phyloP scores from a whole-genome alignment of 2,113 vertebrate species.

The Romanogobio albipinnatus region DNA sequence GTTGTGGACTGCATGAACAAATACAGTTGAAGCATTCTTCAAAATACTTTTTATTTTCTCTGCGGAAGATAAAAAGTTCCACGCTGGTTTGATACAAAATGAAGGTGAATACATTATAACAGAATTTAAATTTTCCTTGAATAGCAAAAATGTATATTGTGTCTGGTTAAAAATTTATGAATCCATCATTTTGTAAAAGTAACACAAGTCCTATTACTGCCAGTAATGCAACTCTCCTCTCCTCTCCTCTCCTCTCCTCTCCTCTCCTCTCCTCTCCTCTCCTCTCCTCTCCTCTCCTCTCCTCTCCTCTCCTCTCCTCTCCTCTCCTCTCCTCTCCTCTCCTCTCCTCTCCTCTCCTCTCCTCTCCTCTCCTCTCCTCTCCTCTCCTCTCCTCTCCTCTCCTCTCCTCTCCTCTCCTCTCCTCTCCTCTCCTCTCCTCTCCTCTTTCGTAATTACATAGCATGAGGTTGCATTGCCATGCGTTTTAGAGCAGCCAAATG shows the following conservation, averaged over 20 bases:
- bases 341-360: background rate
- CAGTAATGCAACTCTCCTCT: background rate
- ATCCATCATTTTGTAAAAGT: background rate
- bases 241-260: background rate
- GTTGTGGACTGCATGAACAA: background rate
- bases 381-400: too few relatives aligned
- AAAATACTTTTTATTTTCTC: background rate
- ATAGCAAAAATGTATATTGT: background rate
- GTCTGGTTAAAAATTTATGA: background rate
- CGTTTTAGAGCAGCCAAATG: conserved; percentile 70
- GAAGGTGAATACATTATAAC: background rate
- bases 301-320: background rate
- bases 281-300: background rate
- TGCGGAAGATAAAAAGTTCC: background rate
- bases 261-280: background rate
- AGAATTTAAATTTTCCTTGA: background rate
- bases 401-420: too few relatives aligned
- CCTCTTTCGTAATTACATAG: conserved; percentile 68
- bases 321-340: background rate
- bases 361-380: background rate
- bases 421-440: background rate
- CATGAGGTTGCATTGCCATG: conserved; percentile 67
- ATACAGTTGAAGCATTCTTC: background rate
- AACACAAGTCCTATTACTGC: background rate
- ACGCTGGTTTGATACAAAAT: background rate